These are phyloP conservation scores for Synanthedon vespiformis DNA, from an alignment of 2,888 invertebrate species.

Conservation along the genomic window DNA sequence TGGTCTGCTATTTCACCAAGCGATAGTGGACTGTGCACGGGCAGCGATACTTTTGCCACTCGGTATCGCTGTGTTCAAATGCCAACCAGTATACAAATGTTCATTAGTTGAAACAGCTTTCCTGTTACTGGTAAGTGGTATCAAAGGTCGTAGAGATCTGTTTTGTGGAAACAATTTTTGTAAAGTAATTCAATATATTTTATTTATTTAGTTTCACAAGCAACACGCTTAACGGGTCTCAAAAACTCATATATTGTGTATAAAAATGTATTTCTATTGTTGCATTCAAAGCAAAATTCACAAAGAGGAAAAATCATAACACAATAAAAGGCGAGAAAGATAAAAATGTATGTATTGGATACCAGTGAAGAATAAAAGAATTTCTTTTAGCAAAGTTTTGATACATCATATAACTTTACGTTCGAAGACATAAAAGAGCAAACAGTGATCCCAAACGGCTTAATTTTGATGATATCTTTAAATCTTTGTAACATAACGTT, in stretches of 20 bases:
- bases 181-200: no score
- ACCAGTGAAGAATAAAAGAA: not conserved
- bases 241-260: no score
- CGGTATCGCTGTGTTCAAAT: constrained; percentile 82
- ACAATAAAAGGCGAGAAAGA: no score
- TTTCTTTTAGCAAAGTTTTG: constrained; percentile 7
- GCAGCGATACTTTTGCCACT: constrained; percentile 84
- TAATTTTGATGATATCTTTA: constrained; percentile 22
- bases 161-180: no score
- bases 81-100: constrained; percentile 88
- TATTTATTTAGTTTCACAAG: no score
- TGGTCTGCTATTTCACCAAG: constrained; percentile 86
- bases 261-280: no score
- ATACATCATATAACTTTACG: constrained; percentile 37
- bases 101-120: constrained; percentile 90
- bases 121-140: constrained; percentile 74
- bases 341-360: no score
- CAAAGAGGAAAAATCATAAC: no score
- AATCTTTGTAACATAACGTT: constrained; percentile 2
- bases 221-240: no score
- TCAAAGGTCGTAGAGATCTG: not conserved
- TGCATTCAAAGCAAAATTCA: no score
- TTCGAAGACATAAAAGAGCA: constrained; percentile 16
- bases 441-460: constrained; percentile 21
- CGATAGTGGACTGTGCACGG: constrained; percentile 84